Base-by-base conservation (phyloP, 2,797 vertebrate genomes). In the Neosilurus mollespiculum region DNA sequence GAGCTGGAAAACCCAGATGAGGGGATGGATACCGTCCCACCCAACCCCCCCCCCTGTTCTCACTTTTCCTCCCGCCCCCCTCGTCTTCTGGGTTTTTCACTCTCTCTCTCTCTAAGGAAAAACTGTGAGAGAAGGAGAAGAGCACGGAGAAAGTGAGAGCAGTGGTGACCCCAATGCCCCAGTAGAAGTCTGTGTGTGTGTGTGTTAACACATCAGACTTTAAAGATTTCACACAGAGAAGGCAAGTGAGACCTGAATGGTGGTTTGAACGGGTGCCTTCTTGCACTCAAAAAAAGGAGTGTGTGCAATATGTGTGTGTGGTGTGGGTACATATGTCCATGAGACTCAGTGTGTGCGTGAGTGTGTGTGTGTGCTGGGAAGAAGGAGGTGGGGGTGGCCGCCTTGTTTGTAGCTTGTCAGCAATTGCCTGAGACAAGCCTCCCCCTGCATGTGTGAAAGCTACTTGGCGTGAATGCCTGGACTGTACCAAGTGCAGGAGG, bases 361-460 rank as follows among this genome's bases (percentile, higher is more conserved):
- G 67, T 64, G 65, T 49, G 81, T 82, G 80, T 73, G 86, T 79
- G 65, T 83, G 86, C 58, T 54, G 80, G 37, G 12, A 86, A 20
- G 77, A 80, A 90, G 12, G 20, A 16, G 89, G 91, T 93, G 92
- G 93, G 94, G 93, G 92, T 90, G 93, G 91, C 93, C 91, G 94
- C 93, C 95, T 95, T 95, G 95, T 96, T 96, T 95, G 95, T 95
- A 95, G 95, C 95, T 96, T 95, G 95, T 96, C 95, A 96, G 95
- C 95, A 96, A 95, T 95, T 95, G 95, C 95, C 94, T 92, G 94
- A 95, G 95, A 96, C 94, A 95, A 95, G 94, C 94, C 94, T 88
- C 89, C 84, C 88, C 88, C 87, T 94, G 95, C 95, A 95, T 96
- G 95, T 96, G 95, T 95, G 95, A 96, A 95, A 96, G 95, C 95